Evolutionary conservation across 92 coral and sea anemone species (phyloP), one percentile per base, ranked within the genome.

Genomic region (Porites cylindrica): DNA sequence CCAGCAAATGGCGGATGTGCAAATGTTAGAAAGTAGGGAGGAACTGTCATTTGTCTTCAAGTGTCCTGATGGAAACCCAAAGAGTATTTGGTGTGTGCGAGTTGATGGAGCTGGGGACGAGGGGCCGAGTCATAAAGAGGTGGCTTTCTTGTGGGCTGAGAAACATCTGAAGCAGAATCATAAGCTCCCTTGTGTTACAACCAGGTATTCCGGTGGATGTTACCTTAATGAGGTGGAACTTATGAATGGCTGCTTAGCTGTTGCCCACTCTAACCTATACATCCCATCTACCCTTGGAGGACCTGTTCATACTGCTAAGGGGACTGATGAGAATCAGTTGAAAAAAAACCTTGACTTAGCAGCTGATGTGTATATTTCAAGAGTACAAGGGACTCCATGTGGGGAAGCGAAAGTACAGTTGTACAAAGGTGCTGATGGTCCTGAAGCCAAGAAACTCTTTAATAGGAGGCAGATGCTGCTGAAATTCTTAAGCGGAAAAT

Each of bases 361-460:
- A 54, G 60, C 60, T 54, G 14, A 54, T 6, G 60, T 54, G 52
- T 94, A 89, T 70, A 89, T 91, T 53, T 59, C 85, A 70, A 76
- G 94, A 77, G 94, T 94, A 26, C 82, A 89, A 68, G 88, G 93
- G 69, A 74, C 94, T 3, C 93, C 97, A 11, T 91, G 97, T 83
- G 92, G 91, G 8, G 72, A 85, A 32, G 90, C 92, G 14, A 74
- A 89, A 51, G 86, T 94, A 43, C 92, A 89, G 69, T 78, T 94
- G 8, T 81, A 58, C 77, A 91, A 89, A 72, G 96, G 96, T 18
- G 91, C 88, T 58, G 76, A 75, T 43, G 78, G 38, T 29, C 53
- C 16, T 3, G 81, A 19, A 65, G 88, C 88, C 6, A 85, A 67
- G 43, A 63, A 16, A 18, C 88, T 85, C 8, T 7, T 85, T 50